Percentiles rank a stretch among this genome's conserved stretches.
These are phyloP conservation scores for Gallinago media DNA, from an alignment of 2,113 vertebrate species.

Conservation along the genomic window DNA sequence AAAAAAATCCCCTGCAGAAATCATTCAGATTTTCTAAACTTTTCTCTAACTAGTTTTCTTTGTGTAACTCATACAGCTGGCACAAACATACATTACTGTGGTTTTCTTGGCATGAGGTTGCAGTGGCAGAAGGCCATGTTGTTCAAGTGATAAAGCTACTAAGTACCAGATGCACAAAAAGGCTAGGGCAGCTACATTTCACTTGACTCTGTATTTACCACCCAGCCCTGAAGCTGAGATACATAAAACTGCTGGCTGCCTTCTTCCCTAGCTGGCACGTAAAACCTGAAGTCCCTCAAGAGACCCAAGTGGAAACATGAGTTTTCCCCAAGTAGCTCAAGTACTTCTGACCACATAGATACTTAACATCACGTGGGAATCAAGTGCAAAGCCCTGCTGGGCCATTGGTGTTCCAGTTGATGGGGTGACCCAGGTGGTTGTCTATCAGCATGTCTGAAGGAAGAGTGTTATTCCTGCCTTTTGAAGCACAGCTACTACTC, in stretches of 20 bases:
- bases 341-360: neutral
- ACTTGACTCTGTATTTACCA: neutral
- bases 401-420: neutral
- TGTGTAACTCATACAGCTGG: neutral
- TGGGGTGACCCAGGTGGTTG: neutral
- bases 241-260: neutral
- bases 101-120: neutral
- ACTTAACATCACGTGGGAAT: neutral
- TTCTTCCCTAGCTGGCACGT: neutral
- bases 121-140: neutral
- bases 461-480: neutral
- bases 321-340: neutral
- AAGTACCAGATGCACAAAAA: slow-evolving; percentile 4
- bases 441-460: neutral
- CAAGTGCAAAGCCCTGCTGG: neutral
- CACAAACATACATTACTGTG: neutral
- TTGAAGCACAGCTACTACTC: neutral
- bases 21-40: neutral
- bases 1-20: neutral
- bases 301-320: neutral
- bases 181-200: neutral
- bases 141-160: slow-evolving; percentile 14
- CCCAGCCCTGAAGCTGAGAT: neutral
- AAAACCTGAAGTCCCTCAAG: neutral
- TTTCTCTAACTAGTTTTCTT: neutral